Percentiles rank a stretch among this genome's conserved stretches.
phyloP scores from a whole-genome alignment of 1,140 invertebrate species.

The Microplitis mediator region DNA sequence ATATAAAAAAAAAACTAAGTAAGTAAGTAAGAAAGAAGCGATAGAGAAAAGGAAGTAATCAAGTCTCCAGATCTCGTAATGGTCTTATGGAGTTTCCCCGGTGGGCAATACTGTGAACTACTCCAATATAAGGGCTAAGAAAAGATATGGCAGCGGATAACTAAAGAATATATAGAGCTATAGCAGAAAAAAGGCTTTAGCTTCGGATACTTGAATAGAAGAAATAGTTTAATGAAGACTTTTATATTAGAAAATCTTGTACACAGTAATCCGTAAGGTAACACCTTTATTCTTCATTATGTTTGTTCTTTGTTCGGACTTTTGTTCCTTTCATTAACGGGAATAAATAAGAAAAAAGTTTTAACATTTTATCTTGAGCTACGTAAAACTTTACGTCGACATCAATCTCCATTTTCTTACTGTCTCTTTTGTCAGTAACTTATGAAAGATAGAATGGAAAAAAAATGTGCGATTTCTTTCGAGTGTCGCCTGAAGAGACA shows the following conservation, averaged over 20 bases:
- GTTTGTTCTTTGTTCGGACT: too few species aligned
- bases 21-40: background rate
- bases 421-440: slow-evolving; percentile 12
- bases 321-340: too few species aligned
- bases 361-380: background rate
- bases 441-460: background rate
- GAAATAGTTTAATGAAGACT: too few species aligned
- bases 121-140: background rate
- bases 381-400: background rate
- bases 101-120: background rate
- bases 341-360: background rate
- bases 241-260: too few species aligned
- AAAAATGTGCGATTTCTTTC: background rate
- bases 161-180: background rate
- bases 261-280: too few species aligned
- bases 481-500: background rate
- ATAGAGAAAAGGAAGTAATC: background rate
- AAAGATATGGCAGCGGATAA: background rate
- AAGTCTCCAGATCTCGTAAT: background rate
- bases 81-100: background rate
- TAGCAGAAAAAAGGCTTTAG: too few species aligned
- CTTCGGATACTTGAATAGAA: too few species aligned
- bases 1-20: background rate
- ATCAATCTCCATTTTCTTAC: slow-evolving; percentile 1
- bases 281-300: too few species aligned